Percentiles rank a stretch among this genome's conserved stretches.
These are phyloP conservation scores for Unio delphinus DNA, from an alignment of 2,888 invertebrate genomes.

Conservation along the genomic window DNA sequence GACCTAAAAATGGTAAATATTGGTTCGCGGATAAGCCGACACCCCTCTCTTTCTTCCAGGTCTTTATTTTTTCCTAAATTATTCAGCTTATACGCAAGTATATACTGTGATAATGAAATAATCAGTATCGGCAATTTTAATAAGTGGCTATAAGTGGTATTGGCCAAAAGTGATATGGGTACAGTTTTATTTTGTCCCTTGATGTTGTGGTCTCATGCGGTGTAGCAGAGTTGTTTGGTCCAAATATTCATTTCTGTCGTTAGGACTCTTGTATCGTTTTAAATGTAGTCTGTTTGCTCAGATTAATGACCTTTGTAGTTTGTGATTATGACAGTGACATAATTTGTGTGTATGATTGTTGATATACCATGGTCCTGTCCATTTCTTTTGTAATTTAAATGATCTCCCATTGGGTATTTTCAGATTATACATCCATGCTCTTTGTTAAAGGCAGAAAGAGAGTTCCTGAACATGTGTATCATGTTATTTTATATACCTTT, in stretches of 20 bases:
- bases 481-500: background rate
- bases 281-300: background rate
- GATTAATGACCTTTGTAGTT: background rate
- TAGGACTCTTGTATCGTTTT: background rate
- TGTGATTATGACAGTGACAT: background rate
- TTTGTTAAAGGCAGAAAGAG: background rate
- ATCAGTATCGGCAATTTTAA: too few relatives aligned
- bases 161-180: too few relatives aligned
- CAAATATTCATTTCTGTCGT: background rate
- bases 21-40: too few relatives aligned
- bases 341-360: background rate
- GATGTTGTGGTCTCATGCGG: background rate
- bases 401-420: background rate
- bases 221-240: background rate
- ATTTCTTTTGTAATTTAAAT: background rate
- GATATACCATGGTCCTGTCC: background rate
- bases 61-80: too few relatives aligned
- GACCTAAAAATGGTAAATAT: too few relatives aligned
- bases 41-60: too few relatives aligned
- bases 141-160: too few relatives aligned
- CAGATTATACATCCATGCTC: background rate
- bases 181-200: too few relatives aligned
- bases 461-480: background rate
- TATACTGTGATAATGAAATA: too few relatives aligned
- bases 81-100: too few relatives aligned